These are phyloP conservation scores for Bellardia bayeri DNA, from an alignment of 2,888 invertebrate species.

Conservation along the genomic window DNA sequence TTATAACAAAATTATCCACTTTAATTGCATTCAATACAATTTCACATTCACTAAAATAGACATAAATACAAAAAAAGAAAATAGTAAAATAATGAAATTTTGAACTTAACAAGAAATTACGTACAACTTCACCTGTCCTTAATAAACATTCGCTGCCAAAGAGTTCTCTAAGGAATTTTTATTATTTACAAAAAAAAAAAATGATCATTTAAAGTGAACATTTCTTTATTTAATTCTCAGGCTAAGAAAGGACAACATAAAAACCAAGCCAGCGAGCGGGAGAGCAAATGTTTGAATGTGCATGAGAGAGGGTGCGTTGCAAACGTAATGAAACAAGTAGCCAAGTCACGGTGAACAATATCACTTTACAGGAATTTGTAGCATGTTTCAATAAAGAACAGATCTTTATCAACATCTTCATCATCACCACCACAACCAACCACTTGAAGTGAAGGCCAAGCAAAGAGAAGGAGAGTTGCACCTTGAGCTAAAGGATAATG, in stretches of 20 bases:
- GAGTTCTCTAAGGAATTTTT: slow-evolving; percentile 22
- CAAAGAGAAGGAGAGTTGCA: slow-evolving; percentile 69
- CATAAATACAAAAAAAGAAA: neutral
- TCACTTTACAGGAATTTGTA: slow-evolving; percentile 65
- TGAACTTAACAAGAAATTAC: slow-evolving; percentile 20
- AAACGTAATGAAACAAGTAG: slow-evolving; percentile 54
- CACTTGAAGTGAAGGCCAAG: slow-evolving; percentile 57
- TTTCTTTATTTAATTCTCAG: slow-evolving; percentile 5
- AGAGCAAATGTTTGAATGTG: neutral
- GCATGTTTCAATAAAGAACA: slow-evolving; percentile 28
- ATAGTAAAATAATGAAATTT: slow-evolving; percentile 21
- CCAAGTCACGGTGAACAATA: slow-evolving; percentile 60
- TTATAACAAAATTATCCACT: slow-evolving; percentile 58
- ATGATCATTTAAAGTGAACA: slow-evolving; percentile 4
- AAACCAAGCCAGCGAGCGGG: neutral
- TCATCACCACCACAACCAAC: neutral
- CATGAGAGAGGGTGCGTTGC: neutral
- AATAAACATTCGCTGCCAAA: slow-evolving; percentile 8
- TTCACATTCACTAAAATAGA: slow-evolving; percentile 3
- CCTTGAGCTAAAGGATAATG: slow-evolving; percentile 69
- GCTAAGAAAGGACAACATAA: slow-evolving; percentile 23
- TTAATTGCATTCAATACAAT: slow-evolving; percentile 27
- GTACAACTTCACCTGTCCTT: slow-evolving; percentile 41
- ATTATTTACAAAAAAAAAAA: slow-evolving; percentile 26
- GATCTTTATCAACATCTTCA: slow-evolving; percentile 76